Percentiles rank a stretch among this genome's conserved stretches.
phyloP scores from a whole-genome alignment of 2,888 invertebrate genomes.

The Xylota sylvarum region DNA sequence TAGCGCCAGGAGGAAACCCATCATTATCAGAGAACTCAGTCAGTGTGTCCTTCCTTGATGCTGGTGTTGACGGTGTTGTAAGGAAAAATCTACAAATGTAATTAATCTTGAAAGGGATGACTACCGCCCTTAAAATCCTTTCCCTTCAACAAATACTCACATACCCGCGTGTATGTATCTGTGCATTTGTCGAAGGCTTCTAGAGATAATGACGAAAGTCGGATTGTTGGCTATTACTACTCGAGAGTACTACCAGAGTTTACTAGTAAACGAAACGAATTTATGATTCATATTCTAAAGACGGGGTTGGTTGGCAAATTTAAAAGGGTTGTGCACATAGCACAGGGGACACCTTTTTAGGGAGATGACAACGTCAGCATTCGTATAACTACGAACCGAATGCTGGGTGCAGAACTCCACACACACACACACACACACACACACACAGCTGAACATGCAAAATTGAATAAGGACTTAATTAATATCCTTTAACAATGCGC shows the following conservation, averaged over 20 bases:
- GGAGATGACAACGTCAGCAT: conserved; percentile 66
- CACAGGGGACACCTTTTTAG: conserved; percentile 9
- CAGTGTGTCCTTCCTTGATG: conserved; percentile 28
- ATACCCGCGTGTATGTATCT: conserved; percentile 24
- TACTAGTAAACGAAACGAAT: conserved; percentile 66
- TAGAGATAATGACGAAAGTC: conserved; percentile 63
- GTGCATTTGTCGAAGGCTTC: background rate
- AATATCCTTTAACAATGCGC: conserved; percentile 75
- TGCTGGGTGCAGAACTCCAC: conserved; percentile 51
- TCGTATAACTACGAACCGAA: conserved; percentile 26
- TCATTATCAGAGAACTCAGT: conserved; percentile 54
- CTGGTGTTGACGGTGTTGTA: conserved; percentile 14
- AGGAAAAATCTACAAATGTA: conserved; percentile 70
- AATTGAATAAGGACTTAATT: conserved; percentile 77
- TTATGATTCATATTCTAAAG: conserved; percentile 72
- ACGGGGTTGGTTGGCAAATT: too few relatives aligned
- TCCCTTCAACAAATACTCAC: too few relatives aligned
- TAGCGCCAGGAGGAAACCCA: conserved; percentile 18
- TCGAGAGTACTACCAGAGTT: conserved; percentile 21
- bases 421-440: too few relatives aligned
- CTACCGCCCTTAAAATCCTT: too few relatives aligned
- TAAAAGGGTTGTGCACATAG: conserved; percentile 25
- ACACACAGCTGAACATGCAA: conserved; percentile 69
- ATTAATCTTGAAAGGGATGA: conserved; percentile 64
- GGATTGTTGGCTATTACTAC: conserved; percentile 65